phyloP scores from a whole-genome alignment of 2,797 vertebrate species.

The Thalassophryne amazonica region DNA sequence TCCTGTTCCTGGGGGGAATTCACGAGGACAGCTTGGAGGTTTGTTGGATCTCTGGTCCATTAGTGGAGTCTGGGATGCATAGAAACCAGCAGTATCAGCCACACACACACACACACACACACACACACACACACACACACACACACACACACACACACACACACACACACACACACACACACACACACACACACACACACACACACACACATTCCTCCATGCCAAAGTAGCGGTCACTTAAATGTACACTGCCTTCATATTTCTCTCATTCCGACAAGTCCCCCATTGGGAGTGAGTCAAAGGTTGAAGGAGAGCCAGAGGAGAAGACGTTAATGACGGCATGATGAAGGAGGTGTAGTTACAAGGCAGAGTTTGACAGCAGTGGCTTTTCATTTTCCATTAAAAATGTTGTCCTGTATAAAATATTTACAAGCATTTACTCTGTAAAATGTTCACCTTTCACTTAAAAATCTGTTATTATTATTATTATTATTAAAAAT shows the following conservation, averaged over 20 bases:
- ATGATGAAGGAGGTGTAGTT: conserved; percentile 18
- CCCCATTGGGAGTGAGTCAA: conserved; percentile 7
- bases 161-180: not conserved
- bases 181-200: not conserved
- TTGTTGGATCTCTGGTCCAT: conserved; percentile 33
- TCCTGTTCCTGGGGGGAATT: conserved; percentile 32
- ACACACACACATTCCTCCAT: not conserved
- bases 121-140: not conserved
- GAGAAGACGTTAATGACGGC: conserved; percentile 13
- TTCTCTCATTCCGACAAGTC: conserved; percentile 16
- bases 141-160: not conserved
- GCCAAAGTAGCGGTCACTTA: no score
- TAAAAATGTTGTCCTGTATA: no score
- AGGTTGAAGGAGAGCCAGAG: conserved; percentile 22
- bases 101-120: not conserved
- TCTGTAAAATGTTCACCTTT: no score
- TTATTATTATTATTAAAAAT: no score
- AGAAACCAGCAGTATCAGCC: not conserved
- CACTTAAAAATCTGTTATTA: no score
- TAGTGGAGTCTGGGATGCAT: conserved; percentile 19
- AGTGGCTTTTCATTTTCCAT: no score
- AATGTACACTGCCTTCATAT: not conserved
- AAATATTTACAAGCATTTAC: no score
- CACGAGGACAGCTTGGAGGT: conserved; percentile 13
- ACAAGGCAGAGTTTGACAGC: conserved; percentile 14